Base-by-base conservation (phyloP, 2,113 vertebrate genomes). In the Oxyruncus cristatus region DNA sequence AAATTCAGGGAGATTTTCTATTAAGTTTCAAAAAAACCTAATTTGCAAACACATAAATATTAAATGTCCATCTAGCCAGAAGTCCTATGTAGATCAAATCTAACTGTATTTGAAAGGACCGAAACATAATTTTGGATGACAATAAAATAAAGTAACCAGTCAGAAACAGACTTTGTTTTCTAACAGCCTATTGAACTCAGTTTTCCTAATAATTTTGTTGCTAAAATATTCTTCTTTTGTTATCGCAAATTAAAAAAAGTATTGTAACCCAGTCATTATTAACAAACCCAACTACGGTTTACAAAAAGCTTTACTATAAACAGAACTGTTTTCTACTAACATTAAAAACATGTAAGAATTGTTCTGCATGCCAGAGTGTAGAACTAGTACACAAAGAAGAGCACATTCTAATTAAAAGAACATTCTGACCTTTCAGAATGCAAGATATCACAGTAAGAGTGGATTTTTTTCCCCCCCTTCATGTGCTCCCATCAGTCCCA, bases 401-500 rank as follows among this genome's bases (percentile, higher is more conserved):
- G 19, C 4, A 52, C 3, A 28, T 27, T 66, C 30, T n/a, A 70
- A 65, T 24, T n/a, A 70, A 87, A 92, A 53, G 16, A 39, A 84
- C 24, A 28, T 56, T 66, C 47, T 83, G 37, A 66, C 20, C 76
- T 84, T 58, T 37, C 27, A 47, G 37, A 81, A 81, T 11, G 11
- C 12, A 56, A 42, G 39, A 58, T 7, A 19, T 27, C 9, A 16
- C 12, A 81, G 27, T 8, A 22, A 42, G 9, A 39, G 4, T 7
- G 10, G 32, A 47, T 22, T 59, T 49, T 12, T 27, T 7, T 42
- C 15, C 0, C 2, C 13, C 5, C 30, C 28, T 18, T n/a, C 4
- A 12, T 4, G 9, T 5, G 26, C 19, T 13, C 20, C 37, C 5
- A 35, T 13, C 0, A 2, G 27, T 33, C 32, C 18, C 27, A 28